These are phyloP conservation scores for Cosmopolites sordidus DNA, from an alignment of 2,888 invertebrate genomes.

Conservation along the genomic window DNA sequence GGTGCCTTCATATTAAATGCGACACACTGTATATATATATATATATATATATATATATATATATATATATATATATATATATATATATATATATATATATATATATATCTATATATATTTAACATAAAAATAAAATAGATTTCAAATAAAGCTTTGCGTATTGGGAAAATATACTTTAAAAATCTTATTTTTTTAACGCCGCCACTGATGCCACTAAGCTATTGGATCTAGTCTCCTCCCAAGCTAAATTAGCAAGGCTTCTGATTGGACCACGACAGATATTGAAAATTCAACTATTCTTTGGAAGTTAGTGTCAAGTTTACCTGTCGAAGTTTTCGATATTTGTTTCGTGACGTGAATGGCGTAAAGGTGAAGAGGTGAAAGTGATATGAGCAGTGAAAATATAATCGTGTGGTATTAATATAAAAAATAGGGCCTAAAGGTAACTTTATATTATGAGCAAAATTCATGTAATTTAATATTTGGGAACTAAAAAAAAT, in stretches of 20 bases:
- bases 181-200: slow-evolving; percentile 1
- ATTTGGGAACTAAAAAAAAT: too few relatives aligned
- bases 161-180: not conserved
- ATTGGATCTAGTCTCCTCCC: slow-evolving; percentile 22
- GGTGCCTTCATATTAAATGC: too few relatives aligned
- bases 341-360: not conserved
- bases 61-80: too few relatives aligned
- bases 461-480: too few relatives aligned
- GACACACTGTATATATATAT: too few relatives aligned
- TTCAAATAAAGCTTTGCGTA: too few relatives aligned
- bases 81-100: too few relatives aligned
- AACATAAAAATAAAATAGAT: too few relatives aligned
- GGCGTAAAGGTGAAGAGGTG: not conserved
- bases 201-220: slow-evolving; percentile 3
- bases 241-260: slow-evolving; percentile 10
- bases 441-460: too few relatives aligned
- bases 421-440: not conserved
- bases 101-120: too few relatives aligned
- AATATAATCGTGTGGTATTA: not conserved
- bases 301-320: slow-evolving; percentile 12
- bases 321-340: slow-evolving; percentile 2
- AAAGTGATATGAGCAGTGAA: not conserved
- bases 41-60: too few relatives aligned
- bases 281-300: slow-evolving; percentile 1
- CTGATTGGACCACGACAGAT: slow-evolving; percentile 34